phyloP scores from a whole-genome alignment of 2,113 vertebrate species.

The Ciconia boyciana region DNA sequence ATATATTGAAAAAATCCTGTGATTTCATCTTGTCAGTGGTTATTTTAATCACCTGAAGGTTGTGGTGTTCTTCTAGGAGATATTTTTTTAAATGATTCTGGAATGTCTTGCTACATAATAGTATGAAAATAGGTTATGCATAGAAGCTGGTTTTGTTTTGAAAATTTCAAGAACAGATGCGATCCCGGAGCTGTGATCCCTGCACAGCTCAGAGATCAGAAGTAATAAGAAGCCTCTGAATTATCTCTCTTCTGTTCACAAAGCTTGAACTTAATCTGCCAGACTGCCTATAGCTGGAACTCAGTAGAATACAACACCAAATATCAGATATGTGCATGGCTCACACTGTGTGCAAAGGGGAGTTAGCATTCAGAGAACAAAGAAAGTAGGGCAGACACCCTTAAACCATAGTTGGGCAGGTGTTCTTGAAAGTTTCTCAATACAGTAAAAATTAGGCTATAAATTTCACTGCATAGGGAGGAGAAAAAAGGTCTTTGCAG shows the following conservation, averaged over 20 bases:
- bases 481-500: not conserved
- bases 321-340: not conserved
- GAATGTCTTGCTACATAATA: not conserved
- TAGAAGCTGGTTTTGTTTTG: not conserved
- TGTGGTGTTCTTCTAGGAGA: not conserved
- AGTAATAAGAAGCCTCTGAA: slow-evolving; percentile 24
- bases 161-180: not conserved
- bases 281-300: not conserved
- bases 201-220: not conserved
- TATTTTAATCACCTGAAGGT: slow-evolving; percentile 3
- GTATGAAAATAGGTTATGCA: not conserved
- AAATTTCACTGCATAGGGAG: not conserved
- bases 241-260: slow-evolving; percentile 25
- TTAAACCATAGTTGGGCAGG: not conserved
- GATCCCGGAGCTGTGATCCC: not conserved
- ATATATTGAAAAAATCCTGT: not conserved
- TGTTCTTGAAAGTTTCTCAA: not conserved
- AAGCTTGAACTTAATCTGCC: slow-evolving; percentile 28
- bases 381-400: not conserved
- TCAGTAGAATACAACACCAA: not conserved
- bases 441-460: not conserved
- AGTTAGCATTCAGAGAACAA: not conserved
- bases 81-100: not conserved
- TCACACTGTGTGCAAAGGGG: not conserved
- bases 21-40: not conserved